Evolutionary conservation across 2,797 vertebrate species (phyloP).

Genomic region (Falco columbarius): DNA sequence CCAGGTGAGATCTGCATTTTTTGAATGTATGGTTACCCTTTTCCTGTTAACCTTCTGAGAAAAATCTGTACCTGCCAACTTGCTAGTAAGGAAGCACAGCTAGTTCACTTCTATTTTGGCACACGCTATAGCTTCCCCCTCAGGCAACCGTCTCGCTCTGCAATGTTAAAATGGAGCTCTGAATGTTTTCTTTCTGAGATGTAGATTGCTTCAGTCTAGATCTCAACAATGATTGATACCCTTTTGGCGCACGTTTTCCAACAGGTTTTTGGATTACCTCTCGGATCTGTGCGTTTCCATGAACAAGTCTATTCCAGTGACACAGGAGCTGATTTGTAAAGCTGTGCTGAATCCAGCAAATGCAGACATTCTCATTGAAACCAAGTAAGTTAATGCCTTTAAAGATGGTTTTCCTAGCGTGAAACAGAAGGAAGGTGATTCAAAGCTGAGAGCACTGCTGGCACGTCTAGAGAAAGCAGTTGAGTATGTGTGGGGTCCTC

Average conservation of each 20-base stretch:
- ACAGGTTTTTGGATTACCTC: slow-evolving; percentile 96
- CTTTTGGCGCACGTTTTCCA: background rate
- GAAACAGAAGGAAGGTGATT: slow-evolving; percentile 28
- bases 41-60: background rate
- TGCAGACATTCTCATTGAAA: slow-evolving; percentile 97
- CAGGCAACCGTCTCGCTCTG: background rate
- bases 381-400: slow-evolving; percentile 84
- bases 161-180: background rate
- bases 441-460: background rate
- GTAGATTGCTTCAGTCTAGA: background rate
- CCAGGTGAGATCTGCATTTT: slow-evolving; percentile 81
- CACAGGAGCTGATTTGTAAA: slow-evolving; percentile 97
- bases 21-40: background rate
- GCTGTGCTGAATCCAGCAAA: slow-evolving; percentile 93
- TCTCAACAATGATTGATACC: slow-evolving; percentile 5
- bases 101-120: background rate
- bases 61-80: background rate
- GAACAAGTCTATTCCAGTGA: slow-evolving; percentile 98
- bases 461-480: background rate
- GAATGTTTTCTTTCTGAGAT: background rate
- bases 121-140: background rate
- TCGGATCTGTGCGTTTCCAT: slow-evolving; percentile 98
- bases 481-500: background rate
- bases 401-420: background rate
- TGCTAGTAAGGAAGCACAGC: background rate